These are phyloP conservation scores for Myiothlypis chrysogaster DNA, from an alignment of 2,797 vertebrate species.

Conservation along the genomic window DNA sequence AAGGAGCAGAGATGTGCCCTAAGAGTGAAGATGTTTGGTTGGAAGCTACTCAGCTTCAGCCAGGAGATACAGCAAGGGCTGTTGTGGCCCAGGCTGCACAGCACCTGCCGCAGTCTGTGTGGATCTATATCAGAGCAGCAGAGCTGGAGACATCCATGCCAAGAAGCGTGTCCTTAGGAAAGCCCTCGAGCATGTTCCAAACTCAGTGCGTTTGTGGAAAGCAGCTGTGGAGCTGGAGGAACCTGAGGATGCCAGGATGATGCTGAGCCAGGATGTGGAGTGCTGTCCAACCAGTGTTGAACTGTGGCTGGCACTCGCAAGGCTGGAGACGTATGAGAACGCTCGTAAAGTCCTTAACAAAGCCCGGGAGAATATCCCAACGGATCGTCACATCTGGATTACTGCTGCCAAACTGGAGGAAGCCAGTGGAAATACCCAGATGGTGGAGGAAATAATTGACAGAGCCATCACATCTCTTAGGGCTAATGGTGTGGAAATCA, in stretches of 20 bases:
- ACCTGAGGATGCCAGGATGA: constrained; percentile 95
- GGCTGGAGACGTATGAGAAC: constrained; percentile 94
- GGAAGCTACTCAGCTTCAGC: constrained; percentile 93
- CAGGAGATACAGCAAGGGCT: constrained; percentile 94
- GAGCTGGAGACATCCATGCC: constrained; percentile 93
- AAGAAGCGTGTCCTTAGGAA: constrained; percentile 95
- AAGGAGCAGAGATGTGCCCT: constrained; percentile 95
- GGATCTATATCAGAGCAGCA: constrained; percentile 93
- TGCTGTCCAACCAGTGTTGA: constrained; percentile 97
- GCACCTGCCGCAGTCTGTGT: constrained; percentile 91
- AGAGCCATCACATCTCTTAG: constrained; percentile 92
- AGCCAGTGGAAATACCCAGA: constrained; percentile 95
- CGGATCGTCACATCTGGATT: constrained; percentile 96
- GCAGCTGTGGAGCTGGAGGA: constrained; percentile 95
- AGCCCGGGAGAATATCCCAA: constrained; percentile 95
- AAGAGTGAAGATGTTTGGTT: constrained; percentile 98
- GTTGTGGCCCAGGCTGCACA: constrained; percentile 93
- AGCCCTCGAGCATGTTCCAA: constrained; percentile 95
- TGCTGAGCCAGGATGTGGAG: constrained; percentile 95
- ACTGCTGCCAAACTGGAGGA: constrained; percentile 97
- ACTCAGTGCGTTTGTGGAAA: constrained; percentile 95
- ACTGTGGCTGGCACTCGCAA: constrained; percentile 94
- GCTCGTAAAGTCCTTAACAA: constrained; percentile 95
- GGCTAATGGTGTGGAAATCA: constrained; percentile 96
- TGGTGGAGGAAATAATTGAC: constrained; percentile 99